Evolutionary conservation across 2,113 vertebrate species (phyloP).

Genomic region (Sprattus sprattus): DNA sequence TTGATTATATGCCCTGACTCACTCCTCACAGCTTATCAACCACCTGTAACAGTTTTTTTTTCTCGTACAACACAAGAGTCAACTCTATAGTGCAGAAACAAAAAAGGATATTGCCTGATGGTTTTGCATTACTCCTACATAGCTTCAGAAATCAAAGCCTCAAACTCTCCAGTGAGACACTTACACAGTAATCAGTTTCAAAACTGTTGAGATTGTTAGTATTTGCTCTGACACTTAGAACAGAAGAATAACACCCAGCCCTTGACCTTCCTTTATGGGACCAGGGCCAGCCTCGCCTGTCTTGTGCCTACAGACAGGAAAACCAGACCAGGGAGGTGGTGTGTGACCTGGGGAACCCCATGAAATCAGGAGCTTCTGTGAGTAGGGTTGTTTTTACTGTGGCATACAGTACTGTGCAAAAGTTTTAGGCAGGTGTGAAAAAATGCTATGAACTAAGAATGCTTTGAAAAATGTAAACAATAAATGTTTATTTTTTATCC

Average conservation of each 20-base stretch:
- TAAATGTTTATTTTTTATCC: no score
- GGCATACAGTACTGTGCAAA: no score
- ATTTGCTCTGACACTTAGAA: not conserved
- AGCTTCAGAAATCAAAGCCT: not conserved
- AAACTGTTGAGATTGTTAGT: not conserved
- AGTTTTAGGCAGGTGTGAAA: no score
- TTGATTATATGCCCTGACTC: no score
- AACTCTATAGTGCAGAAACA: no score
- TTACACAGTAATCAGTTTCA: no score
- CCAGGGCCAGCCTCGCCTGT: slow-evolving; percentile 63
- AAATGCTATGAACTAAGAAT: no score
- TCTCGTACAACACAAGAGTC: no score
- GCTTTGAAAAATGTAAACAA: no score
- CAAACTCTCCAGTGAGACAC: no score
- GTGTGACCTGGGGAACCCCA: slow-evolving; percentile 84
- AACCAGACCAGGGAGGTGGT: slow-evolving; percentile 79
- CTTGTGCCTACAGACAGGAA: slow-evolving; percentile 81
- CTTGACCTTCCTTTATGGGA: not conserved
- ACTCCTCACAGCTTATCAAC: not conserved
- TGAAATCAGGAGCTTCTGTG: slow-evolving; percentile 82
- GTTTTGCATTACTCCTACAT: not conserved
- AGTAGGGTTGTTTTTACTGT: slow-evolving; percentile 23
- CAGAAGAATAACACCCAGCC: not conserved
- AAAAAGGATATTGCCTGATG: no score
- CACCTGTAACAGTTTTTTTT: no score